Percentiles rank a stretch among this genome's conserved stretches.
Evolutionary conservation across 2,113 vertebrate species (phyloP).

Genomic region (Nothobranchius furzeri): DNA sequence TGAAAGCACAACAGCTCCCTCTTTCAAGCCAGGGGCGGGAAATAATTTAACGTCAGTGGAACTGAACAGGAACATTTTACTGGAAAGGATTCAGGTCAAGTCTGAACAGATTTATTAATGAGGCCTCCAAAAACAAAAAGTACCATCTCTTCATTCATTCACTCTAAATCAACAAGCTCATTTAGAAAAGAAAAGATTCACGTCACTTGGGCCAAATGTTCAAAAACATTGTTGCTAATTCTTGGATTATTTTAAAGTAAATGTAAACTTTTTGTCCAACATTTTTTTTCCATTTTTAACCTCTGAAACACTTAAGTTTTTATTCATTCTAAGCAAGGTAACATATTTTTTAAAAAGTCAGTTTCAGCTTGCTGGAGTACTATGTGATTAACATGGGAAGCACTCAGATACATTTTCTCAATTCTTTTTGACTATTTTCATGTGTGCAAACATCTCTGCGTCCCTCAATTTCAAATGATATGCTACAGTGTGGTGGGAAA

Average conservation of each 20-base stretch:
- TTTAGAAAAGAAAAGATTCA: background rate
- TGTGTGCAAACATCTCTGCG: constrained; percentile 54
- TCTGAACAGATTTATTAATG: constrained; percentile 43
- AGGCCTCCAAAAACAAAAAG: background rate
- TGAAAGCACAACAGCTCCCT: constrained; percentile 72
- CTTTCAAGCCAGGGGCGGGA: constrained; percentile 59
- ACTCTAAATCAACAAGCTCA: constrained; percentile 30
- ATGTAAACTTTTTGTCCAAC: too few species aligned
- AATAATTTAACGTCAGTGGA: constrained; percentile 64
- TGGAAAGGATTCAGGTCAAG: constrained; percentile 50
- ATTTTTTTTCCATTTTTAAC: constrained; percentile 8
- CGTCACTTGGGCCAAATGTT: too few species aligned
- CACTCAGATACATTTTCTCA: constrained; percentile 5
- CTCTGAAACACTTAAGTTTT: background rate
- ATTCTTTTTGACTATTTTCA: constrained; percentile 41
- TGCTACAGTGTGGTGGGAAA: constrained; percentile 34
- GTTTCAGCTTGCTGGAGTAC: constrained; percentile 29
- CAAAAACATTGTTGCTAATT: too few species aligned
- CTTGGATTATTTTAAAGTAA: too few species aligned
- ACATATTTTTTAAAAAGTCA: constrained; percentile 42
- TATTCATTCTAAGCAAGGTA: constrained; percentile 50
- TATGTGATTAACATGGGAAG: constrained; percentile 52
- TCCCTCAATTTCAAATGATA: constrained; percentile 59
- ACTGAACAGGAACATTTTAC: constrained; percentile 56
- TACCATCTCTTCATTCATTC: constrained; percentile 11